Conservation (phyloP, 2,113 vertebrate species). For the Rousettus leschenaultii region DNA sequence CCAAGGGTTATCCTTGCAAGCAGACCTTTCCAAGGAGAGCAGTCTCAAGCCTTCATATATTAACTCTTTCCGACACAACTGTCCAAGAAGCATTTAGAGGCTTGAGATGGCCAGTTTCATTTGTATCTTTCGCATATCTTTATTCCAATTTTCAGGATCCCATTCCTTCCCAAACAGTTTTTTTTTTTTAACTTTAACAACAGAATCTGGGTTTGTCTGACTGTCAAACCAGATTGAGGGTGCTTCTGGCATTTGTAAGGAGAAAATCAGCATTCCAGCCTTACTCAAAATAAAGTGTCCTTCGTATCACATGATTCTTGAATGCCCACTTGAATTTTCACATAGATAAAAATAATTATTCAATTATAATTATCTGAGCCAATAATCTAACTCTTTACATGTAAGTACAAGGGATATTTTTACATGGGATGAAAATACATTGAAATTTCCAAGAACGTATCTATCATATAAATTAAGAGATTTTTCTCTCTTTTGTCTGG, state of each 20-base stretch:
- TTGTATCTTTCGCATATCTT: not conserved
- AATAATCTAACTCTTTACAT: not conserved
- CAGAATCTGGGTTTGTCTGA: not conserved
- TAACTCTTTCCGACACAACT: not conserved
- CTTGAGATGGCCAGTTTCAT: not conserved
- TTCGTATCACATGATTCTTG: not conserved
- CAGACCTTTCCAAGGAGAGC: not conserved
- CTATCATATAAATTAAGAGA: not conserved
- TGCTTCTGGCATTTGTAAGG: not conserved
- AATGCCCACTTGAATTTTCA: not conserved
- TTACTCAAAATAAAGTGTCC: not conserved
- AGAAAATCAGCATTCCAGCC: not conserved
- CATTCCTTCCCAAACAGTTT: too few relatives aligned
- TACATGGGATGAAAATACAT: not conserved
- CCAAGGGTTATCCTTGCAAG: not conserved
- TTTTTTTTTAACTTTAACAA: not conserved
- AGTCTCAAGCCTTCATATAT: not conserved
- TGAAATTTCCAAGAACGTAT: not conserved
- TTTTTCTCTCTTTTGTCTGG: not conserved
- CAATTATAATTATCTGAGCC: not conserved
- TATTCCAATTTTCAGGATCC: not conserved
- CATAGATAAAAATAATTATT: not conserved
- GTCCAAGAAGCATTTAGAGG: not conserved
- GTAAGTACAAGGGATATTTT: not conserved
- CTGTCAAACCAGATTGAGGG: too few relatives aligned